Conservation (phyloP, 2,113 vertebrate genomes). For the Thunnus maccoyii region DNA sequence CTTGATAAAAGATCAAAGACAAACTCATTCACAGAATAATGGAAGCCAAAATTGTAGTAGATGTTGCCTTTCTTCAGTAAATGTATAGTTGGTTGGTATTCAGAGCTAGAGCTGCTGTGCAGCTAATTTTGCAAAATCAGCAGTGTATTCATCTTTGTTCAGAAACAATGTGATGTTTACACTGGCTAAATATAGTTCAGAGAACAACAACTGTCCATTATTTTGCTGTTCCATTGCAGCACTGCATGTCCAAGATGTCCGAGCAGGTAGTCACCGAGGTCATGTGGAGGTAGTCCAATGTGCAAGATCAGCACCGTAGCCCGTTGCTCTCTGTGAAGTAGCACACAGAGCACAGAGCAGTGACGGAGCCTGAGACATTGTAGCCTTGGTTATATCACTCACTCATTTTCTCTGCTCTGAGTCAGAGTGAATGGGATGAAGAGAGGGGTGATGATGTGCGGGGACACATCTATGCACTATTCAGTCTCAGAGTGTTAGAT, state of each 20-base stretch:
- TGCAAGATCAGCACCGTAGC: conserved; percentile 61
- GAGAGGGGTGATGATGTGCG: conserved; percentile 71
- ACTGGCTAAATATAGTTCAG: conserved; percentile 20
- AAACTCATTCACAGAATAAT: conserved; percentile 32
- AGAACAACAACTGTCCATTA: not conserved
- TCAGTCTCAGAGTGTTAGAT: conserved; percentile 54
- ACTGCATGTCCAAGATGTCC: conserved; percentile 33
- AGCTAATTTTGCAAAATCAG: conserved; percentile 3
- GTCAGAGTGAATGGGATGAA: conserved; percentile 67
- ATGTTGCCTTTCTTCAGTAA: conserved; percentile 1
- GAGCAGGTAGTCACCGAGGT: conserved; percentile 43
- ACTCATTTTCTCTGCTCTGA: conserved; percentile 65
- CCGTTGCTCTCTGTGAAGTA: conserved; percentile 28
- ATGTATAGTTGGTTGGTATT: conserved; percentile 18
- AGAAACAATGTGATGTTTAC: conserved; percentile 32
- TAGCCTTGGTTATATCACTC: conserved; percentile 55
- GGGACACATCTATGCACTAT: conserved; percentile 63
- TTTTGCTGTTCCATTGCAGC: not conserved
- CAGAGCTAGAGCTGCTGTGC: not conserved
- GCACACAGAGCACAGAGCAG: conserved; percentile 46
- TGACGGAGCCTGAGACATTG: conserved; percentile 29
- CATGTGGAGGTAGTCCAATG: conserved; percentile 52
- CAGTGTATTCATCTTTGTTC: not conserved
- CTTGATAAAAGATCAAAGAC: conserved; percentile 55
- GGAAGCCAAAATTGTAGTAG: conserved; percentile 6